Base-by-base conservation (phyloP, 1,140 invertebrate genomes). In the Drosophila kohkoa region DNA sequence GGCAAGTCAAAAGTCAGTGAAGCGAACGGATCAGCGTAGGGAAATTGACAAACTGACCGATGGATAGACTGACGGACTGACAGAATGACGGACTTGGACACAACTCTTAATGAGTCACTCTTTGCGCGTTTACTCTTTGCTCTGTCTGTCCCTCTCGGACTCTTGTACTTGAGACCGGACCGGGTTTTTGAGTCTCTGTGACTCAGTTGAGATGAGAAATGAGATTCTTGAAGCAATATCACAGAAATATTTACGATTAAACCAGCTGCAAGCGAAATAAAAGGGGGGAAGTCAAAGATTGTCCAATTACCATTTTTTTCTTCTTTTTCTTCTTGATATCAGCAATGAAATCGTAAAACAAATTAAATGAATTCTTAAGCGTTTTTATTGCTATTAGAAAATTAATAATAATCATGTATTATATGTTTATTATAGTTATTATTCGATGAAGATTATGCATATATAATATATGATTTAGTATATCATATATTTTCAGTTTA, bases 21-120 rank as follows among this genome's bases (percentile, higher is more conserved):
- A 54, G 67, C 67, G 58, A 54, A 58, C 67, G 58, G 49, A 69
- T 69, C 67, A 54, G 57, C 15, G 13, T 2, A 52, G 20, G 2
- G 10, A 28, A 3, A 38, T 10, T 10, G 35, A 32, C 51, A 30
- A 51, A 28, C 49, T 15, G 46, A 35, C 45, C 2, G 30, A 10
- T 11, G n/a, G 16, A 48, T 11, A 11, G 25, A 10, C n/a, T 2
- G 11, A 10, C 28, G 11, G 46, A 35, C 1, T 2, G 11, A 10
- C 28, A 16, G 35, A 35, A 1, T 13, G 63, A 54, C 49, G 11
- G 20, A 30, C 35, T 41, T 41, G 32, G 54, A 41, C 8, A 30
- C n/a, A 25, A 49, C 20, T 43, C 35, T 64, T 32, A 13, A 54
- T 69, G 66, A 69, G 66, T 69, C 66, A 69, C 25, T 32, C 38